A percentile compares a stretch with the other conserved stretches of the same genome.
Evolutionary conservation across 1,140 invertebrate genomes (phyloP).

Genomic region (Zaprionus taronus): DNA sequence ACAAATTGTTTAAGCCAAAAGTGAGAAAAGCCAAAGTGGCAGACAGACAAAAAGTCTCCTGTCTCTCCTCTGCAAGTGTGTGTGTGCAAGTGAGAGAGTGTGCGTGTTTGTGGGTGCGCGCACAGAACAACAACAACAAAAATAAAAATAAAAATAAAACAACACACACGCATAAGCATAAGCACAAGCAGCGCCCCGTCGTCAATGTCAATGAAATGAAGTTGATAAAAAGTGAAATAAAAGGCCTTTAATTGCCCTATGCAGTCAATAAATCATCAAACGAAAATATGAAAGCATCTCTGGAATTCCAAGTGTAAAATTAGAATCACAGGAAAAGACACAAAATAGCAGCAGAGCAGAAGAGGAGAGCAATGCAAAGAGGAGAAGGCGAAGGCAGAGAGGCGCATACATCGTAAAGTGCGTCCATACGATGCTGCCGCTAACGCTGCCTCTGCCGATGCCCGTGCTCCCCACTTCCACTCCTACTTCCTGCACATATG

Average conservation of each 20-base stretch:
- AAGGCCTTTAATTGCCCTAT: conserved; percentile 78
- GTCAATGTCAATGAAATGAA: conserved; percentile 75
- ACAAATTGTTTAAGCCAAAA: conserved; percentile 22
- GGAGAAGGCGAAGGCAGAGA: conserved; percentile 53
- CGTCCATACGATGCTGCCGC: conserved; percentile 46
- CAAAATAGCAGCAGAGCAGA: conserved; percentile 59
- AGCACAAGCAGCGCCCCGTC: conserved; percentile 42
- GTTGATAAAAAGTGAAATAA: conserved; percentile 80
- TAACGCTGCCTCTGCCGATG: not conserved
- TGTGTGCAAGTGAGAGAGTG: conserved; percentile 22
- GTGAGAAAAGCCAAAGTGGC: conserved; percentile 31
- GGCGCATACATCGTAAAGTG: conserved; percentile 63
- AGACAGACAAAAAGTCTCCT: conserved; percentile 49
- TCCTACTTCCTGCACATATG: conserved; percentile 63
- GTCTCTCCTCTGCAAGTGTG: conserved; percentile 23
- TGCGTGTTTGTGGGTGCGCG: conserved; percentile 28
- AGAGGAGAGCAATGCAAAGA: not conserved
- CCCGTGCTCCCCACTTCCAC: conserved; percentile 55
- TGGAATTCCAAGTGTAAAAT: conserved; percentile 75
- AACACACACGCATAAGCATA: conserved; percentile 1
- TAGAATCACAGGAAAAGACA: conserved; percentile 69
- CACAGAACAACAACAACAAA: conserved; percentile 63
- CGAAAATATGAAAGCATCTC: conserved; percentile 80
- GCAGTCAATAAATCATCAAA: conserved; percentile 83
- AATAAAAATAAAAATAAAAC: conserved; percentile 71